Base-by-base conservation (phyloP, 2,113 vertebrate genomes). In the Mixornis gularis region DNA sequence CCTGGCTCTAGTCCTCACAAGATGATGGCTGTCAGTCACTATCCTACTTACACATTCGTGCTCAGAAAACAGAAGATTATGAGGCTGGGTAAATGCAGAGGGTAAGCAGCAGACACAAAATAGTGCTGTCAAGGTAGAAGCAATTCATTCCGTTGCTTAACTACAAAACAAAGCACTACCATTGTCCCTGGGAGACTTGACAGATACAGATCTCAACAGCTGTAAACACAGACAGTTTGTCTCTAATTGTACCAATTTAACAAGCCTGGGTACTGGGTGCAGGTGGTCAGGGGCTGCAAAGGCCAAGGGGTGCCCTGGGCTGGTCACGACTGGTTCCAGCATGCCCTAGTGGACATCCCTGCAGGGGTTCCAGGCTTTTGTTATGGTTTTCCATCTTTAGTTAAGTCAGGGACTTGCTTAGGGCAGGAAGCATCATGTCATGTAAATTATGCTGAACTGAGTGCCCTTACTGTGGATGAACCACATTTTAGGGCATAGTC, bases 311-410 rank as follows among this genome's bases (percentile, higher is more conserved):
- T 87, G 21, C 56, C 27, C n/a, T 36, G n/a, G 9, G 11, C 19
- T 3, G 1, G 22, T 12, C 48, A 66, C 0, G 0, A 20, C 10
- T 43, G 30, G 9, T 22, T 38, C 14, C 55, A 70, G 41, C 12
- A 38, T 10, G 17, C 17, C 44, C 7, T 34, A 29, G 1, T 8
- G 27, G 68, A 64, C 12, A 66, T 3, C 7, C n/a, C 7, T 21
- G n/a, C 29, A 58, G 9, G 18, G 12, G 24, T 62, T 32, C 3
- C 6, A 38, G 9, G 5, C 32, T 79, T 94, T 64, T 81, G 41
- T 17, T 80, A 34, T 1, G 24, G 9, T 46, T 85, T 79, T 59
- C 32, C 22, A 21, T 14, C 32, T 71, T 71, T 14, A 76, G 13
- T 36, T 73, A 91, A 48, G 56, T 56, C 13, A 92, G 20, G 32